phyloP scores from a whole-genome alignment of 2,113 vertebrate genomes.

The Clarias batrachus region DNA sequence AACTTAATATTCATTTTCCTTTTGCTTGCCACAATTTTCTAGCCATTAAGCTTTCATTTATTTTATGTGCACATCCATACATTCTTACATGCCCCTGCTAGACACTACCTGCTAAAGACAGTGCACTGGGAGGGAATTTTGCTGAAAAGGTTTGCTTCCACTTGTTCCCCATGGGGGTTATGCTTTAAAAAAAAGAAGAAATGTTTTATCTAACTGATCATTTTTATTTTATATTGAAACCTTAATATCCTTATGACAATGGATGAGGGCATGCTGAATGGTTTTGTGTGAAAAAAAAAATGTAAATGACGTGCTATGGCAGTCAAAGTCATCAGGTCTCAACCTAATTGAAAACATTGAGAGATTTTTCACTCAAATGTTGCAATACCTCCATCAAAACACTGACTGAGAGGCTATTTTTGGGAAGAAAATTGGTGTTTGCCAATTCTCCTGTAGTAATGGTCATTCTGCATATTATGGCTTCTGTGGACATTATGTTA shows the following conservation, averaged over 20 bases:
- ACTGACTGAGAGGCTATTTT: background rate
- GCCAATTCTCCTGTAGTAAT: background rate
- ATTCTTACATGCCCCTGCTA: background rate
- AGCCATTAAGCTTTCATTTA: slow-evolving; percentile 12
- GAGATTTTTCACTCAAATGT: background rate
- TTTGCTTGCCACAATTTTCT: background rate
- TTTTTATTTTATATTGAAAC: background rate
- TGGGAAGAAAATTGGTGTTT: background rate
- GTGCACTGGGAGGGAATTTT: background rate
- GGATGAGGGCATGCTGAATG: background rate
- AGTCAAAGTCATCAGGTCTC: background rate
- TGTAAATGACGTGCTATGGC: background rate
- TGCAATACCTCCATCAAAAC: background rate
- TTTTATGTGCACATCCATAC: background rate
- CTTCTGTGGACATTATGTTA: slow-evolving; percentile 54
- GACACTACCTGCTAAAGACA: background rate
- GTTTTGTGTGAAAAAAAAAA: background rate
- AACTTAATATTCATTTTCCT: background rate
- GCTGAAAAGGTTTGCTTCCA: background rate
- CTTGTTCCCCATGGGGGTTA: background rate
- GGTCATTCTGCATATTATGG: background rate
- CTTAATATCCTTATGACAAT: background rate
- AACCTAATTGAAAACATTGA: background rate
- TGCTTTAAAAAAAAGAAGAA: background rate
- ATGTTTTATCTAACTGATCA: background rate